Base-by-base conservation (phyloP, 2,888 invertebrate genomes). In the Tetanocera ferruginea region DNA sequence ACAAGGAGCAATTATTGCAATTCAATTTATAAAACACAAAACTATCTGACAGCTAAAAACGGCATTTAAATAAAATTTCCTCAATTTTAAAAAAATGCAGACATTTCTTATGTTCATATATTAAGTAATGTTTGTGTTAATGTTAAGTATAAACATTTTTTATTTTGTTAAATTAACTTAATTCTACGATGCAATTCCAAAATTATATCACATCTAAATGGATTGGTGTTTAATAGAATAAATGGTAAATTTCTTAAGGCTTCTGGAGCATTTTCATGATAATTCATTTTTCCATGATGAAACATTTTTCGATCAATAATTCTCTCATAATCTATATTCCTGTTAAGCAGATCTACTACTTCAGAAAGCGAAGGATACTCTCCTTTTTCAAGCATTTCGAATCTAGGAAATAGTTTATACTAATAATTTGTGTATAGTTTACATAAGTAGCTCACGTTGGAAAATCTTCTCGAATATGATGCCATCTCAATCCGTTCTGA, bases 351-450 rank as follows among this genome's bases (percentile, higher is more conserved):
- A 34, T 77, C 73, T 19, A 83, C 79, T 73, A 87, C 79, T 76
- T 87, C 86, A 28, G 51, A 57, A 76, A 86, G 84, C 31, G 83
- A 83, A 23, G 87, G 86, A 83, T 86, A 87, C 79, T 85, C 84
- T 0, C 86, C 87, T 8, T 73, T 79, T 81, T 87, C 87, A 78
- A 87, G 81, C 85, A 86, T 86, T 62, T 85, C 82, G 81, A 87
- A 87, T 76, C 84, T 85, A 71, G 6, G 64, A 37, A 17, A 77
- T 64, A 28, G 77, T 23, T 51, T 14, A 37, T 55, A 52, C 6
- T 66, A 23, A 25, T 52, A 19, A 55, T 67, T 23, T 25, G 31
- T 31, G 31, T n/a, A 25, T 73, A 31, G 4, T 43, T 23, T 64
- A 51, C 43, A 60, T 14, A 70, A 60, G 64, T 72, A 76, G 74